Percentiles rank a stretch among this genome's conserved stretches.
These are phyloP conservation scores for Stratiolaelaps scimitus DNA, from an alignment of 1,140 invertebrate genomes.

Conservation along the genomic window DNA sequence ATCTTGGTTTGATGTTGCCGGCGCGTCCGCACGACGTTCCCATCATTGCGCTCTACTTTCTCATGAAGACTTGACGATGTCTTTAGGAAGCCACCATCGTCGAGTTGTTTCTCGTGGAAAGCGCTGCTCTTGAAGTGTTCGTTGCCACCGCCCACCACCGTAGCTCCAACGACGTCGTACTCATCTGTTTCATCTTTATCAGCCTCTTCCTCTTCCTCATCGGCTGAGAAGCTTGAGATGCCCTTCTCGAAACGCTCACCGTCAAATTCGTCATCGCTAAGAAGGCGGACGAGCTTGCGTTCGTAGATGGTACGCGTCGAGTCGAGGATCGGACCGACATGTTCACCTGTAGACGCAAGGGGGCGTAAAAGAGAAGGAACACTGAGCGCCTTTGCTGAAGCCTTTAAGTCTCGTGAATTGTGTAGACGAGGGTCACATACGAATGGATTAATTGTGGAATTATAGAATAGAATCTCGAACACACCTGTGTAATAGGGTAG, in stretches of 20 bases:
- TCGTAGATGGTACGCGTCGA: slow-evolving; percentile 21
- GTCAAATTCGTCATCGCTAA: neutral
- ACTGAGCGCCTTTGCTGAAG: too few species aligned
- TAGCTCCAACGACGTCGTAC: neutral
- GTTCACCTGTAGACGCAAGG: neutral
- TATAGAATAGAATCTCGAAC: too few species aligned
- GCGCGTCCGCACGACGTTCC: neutral
- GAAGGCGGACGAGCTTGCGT: neutral
- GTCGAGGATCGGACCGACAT: slow-evolving; percentile 16
- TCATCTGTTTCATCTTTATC: slow-evolving; percentile 16
- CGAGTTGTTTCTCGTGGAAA: neutral
- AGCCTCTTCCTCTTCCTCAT: slow-evolving; percentile 6
- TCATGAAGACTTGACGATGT: neutral
- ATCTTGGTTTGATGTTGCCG: neutral
- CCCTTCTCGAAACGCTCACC: neutral
- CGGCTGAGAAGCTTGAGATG: slow-evolving; percentile 23
- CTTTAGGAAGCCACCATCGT: neutral
- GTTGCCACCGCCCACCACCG: neutral
- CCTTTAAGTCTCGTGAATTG: too few species aligned
- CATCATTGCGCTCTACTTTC: neutral
- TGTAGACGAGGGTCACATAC: too few species aligned
- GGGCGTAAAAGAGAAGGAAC: too few species aligned
- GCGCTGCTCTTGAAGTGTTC: slow-evolving; percentile 3
- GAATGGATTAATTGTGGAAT: too few species aligned
- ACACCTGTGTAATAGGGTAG: too few species aligned